Evolutionary conservation across 2,797 vertebrate genomes (phyloP), one percentile per base, ranked within the genome.

Genomic region (Sebastiscus tertius): DNA sequence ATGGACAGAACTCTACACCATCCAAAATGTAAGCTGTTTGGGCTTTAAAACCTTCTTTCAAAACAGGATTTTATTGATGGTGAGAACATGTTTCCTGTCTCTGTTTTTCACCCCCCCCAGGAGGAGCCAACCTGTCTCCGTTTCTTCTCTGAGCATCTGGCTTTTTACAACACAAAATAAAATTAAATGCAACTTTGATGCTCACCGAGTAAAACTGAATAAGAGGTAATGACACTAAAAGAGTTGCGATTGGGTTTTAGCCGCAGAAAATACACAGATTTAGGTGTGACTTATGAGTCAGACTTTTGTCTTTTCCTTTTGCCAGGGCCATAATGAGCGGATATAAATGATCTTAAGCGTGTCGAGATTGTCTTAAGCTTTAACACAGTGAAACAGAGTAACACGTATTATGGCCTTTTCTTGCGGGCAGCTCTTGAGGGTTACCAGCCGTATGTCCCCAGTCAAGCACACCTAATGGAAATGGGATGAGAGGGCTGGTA

Each of bases 391-490:
- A 74, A 86, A 84, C 67, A 31, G 59, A 87, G 80, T 72, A 89
- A 89, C 85, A 89, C 84, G 84, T 80, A 87, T 72, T 75, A 80
- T 79, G 72, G 71, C 67, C 60, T 84, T 54, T 81, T 84, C 80
- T 87, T 71, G 79, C 79, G 66, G 72, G 64, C 72, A 70, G 83
- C 76, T 89, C 79, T 74, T 81, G 73, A 87, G 88, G 89, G 89
- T 93, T 92, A 93, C 92, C 88, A 88, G 75, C 71, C 81, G 86
- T 58, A 76, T 88, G 89, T 92, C 85, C 88, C 85, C 77, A 87
- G 87, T 92, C 78, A 84, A 84, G 79, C 66, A 81, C 66, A 78
- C 8, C 78, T 80, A 88, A 88, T 80, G 69, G 79, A 67, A 80
- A 87, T 72, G 29, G 80, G 67, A 90, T 77, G 64, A 88, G 73